A percentile compares a stretch with the other conserved stretches of the same genome.
Conservation (phyloP, 2,113 vertebrate genomes). For the Centropus unirufus region DNA sequence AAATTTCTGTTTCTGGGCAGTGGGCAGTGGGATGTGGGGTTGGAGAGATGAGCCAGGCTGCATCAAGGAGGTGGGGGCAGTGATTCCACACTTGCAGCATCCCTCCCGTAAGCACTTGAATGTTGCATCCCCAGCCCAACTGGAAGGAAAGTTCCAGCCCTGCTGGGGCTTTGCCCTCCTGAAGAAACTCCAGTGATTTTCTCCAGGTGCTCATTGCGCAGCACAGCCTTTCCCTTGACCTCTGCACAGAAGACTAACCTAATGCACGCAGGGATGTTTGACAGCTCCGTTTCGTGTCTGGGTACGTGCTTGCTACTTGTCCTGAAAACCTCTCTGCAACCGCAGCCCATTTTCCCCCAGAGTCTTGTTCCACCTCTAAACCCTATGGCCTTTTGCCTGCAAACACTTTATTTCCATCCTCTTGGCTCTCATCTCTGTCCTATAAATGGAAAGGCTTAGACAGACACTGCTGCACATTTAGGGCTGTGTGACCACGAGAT, state of each 20-base stretch:
- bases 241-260: background rate
- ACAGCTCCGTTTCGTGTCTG: background rate
- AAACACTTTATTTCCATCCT: background rate
- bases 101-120: background rate
- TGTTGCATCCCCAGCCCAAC: background rate
- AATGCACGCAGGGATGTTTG: accelerated
- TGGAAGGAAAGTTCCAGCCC: background rate
- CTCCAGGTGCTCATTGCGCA: background rate
- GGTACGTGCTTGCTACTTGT: background rate
- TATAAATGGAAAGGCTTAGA: slow-evolving; percentile 44
- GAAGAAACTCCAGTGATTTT: background rate
- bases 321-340: background rate
- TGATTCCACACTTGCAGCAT: background rate
- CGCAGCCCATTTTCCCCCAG: accelerated
- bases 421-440: background rate
- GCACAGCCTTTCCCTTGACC: background rate
- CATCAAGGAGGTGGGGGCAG: background rate
- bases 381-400: background rate
- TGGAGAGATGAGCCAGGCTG: background rate
- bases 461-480: background rate
- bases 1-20: background rate
- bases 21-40: accelerated
- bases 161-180: background rate
- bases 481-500: slow-evolving; percentile 29
- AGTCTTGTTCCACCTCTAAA: background rate